These are phyloP conservation scores for Ranitomeya variabilis DNA, from an alignment of 2,113 vertebrate genomes.

Conservation along the genomic window DNA sequence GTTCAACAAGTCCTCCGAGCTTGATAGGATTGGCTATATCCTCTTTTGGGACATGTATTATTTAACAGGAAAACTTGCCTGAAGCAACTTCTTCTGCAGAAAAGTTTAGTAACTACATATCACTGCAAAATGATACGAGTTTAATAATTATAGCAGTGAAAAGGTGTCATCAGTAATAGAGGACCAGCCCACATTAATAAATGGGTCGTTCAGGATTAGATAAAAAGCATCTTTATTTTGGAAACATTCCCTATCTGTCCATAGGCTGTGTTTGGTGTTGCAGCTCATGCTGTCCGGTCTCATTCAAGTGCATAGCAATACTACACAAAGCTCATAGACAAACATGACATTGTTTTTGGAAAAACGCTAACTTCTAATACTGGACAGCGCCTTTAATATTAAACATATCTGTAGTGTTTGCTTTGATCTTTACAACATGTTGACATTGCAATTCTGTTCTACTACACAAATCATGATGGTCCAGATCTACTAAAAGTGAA, in stretches of 20 bases:
- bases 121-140: not conserved
- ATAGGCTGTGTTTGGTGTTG: not conserved
- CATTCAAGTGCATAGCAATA: not conserved
- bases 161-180: not conserved
- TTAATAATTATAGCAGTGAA: not conserved
- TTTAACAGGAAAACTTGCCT: constrained; percentile 16
- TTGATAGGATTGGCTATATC: constrained; percentile 5
- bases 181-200: not conserved
- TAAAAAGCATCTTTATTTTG: not conserved
- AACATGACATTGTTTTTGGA: not conserved
- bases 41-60: constrained; percentile 40
- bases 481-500: not conserved
- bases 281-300: not conserved
- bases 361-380: not conserved
- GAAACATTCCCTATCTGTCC: not conserved
- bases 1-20: constrained; percentile 6
- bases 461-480: not conserved
- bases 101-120: not conserved
- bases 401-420: not conserved
- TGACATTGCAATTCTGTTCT: not conserved
- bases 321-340: not conserved
- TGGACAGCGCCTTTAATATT: not conserved
- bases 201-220: not conserved
- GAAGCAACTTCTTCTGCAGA: not conserved
- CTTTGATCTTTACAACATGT: not conserved